Evolutionary conservation across 2,888 invertebrate species (phyloP), one percentile per base, ranked within the genome.

Genomic region (Cheiracanthium punctorium): DNA sequence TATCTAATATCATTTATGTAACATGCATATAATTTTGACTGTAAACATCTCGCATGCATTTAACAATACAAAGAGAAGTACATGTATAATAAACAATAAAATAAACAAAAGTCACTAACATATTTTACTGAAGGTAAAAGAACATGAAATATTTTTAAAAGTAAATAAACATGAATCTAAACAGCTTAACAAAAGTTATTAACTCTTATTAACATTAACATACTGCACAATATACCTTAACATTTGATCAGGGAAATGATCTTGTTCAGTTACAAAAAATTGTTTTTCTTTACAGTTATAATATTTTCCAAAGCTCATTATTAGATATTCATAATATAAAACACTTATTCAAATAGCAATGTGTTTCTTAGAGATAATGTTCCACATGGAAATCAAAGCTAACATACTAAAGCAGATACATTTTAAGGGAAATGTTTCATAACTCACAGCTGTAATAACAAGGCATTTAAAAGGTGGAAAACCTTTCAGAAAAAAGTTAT

Each of bases 201-300:
- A 58, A 58, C 58, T 58, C 24, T 58, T 70, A 28, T 70, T 43
- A 79, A 79, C 77, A 79, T 43, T 41, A 80, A 73, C 72, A 73
- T 73, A 80, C 65, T 67, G 73, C 32, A 65, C 33, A 64, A 58
- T 73, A 73, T 43, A 65, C 73, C 52, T 80, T 73, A 80, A 80
- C 73, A 80, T 67, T 73, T 80, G 73, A 80, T 70, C 72, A 73
- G 64, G 65, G 80, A 73, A 80, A 80, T 80, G 73, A 80, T 80
- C 80, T 64, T 33, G 73, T 43, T 48, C 43, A 65, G 65, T 65
- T 80, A 73, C 80, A 80, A 80, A 80, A 80, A 37, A 64, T 48
- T 73, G 33, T 71, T 80, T n/a, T n/a, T 24, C 41, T 76, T 33
- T 52, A 41, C 70, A 79, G 48, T 79, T 17, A 58, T 58, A 58